These are phyloP conservation scores for Glyptemys insculpta DNA, from an alignment of 2,797 vertebrate species.

Conservation along the genomic window DNA sequence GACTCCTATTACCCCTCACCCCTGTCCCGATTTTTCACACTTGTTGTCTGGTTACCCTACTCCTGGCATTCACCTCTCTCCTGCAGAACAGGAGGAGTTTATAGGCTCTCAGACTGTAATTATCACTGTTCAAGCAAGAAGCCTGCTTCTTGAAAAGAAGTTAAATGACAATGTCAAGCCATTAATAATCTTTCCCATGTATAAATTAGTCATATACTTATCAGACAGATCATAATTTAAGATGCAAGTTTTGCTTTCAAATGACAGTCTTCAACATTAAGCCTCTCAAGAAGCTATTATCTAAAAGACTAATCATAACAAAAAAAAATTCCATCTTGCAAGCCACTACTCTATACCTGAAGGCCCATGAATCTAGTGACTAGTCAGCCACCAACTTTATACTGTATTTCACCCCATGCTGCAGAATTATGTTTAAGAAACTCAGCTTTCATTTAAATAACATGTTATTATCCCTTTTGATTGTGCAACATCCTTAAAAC, in stretches of 20 bases:
- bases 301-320: accelerated
- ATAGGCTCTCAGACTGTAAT: not conserved
- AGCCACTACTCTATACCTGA: accelerated
- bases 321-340: accelerated
- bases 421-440: not conserved
- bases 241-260: not conserved
- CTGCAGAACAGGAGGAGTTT: accelerated
- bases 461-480: not conserved
- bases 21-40: too few species aligned
- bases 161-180: accelerated
- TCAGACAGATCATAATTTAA: not conserved
- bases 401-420: not conserved
- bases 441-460: not conserved
- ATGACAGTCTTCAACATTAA: not conserved
- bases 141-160: not conserved
- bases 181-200: not conserved
- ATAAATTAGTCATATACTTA: not conserved
- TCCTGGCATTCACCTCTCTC: not conserved
- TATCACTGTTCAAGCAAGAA: not conserved
- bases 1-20: too few species aligned
- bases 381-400: accelerated
- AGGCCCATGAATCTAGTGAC: accelerated
- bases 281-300: not conserved
- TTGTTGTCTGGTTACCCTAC: too few species aligned
- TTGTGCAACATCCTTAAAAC: not conserved